These are phyloP conservation scores for Hymenochirus boettgeri DNA, from an alignment of 2,113 vertebrate genomes.

Conservation along the genomic window DNA sequence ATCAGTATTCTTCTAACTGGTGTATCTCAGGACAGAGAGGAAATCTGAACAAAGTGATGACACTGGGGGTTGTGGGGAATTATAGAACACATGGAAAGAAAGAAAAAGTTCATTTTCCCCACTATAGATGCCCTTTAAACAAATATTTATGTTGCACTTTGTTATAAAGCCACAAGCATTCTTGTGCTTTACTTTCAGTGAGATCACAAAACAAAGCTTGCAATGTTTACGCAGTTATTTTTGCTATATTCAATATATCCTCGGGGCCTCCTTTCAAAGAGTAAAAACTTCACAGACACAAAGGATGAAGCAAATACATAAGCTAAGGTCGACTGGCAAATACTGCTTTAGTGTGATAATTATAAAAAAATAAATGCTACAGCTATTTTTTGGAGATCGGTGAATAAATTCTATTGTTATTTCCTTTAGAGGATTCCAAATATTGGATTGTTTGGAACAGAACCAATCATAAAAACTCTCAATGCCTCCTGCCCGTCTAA, in stretches of 20 bases:
- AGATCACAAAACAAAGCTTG: too few species aligned
- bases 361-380: constrained; percentile 40
- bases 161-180: too few species aligned
- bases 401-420: constrained; percentile 48
- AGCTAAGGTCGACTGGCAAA: constrained; percentile 34
- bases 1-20: too few species aligned
- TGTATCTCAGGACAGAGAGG: too few species aligned
- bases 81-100: too few species aligned
- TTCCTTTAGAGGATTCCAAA: constrained; percentile 50
- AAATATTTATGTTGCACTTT: too few species aligned
- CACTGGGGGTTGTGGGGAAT: too few species aligned
- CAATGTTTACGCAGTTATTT: not conserved
- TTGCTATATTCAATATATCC: constrained; percentile 5
- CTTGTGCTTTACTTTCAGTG: too few species aligned
- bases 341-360: constrained; percentile 45
- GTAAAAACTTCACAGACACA: constrained; percentile 3
- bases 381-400: constrained; percentile 49
- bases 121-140: too few species aligned
- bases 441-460: constrained; percentile 49
- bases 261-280: constrained; percentile 12
- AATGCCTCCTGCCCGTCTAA: constrained; percentile 55
- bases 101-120: too few species aligned
- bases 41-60: too few species aligned
- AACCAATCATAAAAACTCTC: constrained; percentile 55
- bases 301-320: constrained; percentile 26